Base-by-base conservation (phyloP, 2,797 vertebrate species). In the Coregonus suidteri region DNA sequence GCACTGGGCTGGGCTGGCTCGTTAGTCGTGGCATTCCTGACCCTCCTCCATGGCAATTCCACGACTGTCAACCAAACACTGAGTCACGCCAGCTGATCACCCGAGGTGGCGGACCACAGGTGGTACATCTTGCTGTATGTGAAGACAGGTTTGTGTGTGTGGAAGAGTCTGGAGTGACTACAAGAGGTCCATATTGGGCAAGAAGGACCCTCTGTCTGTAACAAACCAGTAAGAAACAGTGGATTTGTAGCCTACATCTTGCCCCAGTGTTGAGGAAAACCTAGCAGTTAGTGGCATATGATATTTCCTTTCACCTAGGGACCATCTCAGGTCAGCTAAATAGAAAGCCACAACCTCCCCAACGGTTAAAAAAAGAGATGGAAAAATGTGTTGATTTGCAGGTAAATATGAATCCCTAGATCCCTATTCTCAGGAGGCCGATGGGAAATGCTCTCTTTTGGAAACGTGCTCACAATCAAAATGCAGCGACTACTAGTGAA, bases 51-150 rank as follows among this genome's bases (percentile, higher is more conserved):
- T 69, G 73, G 73, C n/a, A 18, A 68, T 71, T 68, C 31, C 7
- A 35, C 68, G 35, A 77, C 77, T 52, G 80, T 73, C 69, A 84
- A 80, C 73, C 59, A 85, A 85, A 84, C 74, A 82, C 71, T 74
- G 79, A 84, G 64, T 81, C 80, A 78, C 73, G 73, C 67, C 78
- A 73, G 72, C 77, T 73, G 71, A 62, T 72, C 34, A 15, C 37
- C 64, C 25, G 62, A 11, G 56, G 4, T 68, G 20, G 65, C 64
- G 7, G 47, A 53, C 53, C 51, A 73, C 56, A 52, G 37, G 64
- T 13, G 25, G 20, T 30, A 18, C 41, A 30, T 66, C 9, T 34
- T 15, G 4, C 30, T 53, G 51, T 14, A 52, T 72, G n/a, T 72
- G 34, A 62, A 68, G 3, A 15, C n/a, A 73, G 3, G 11, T 59